A percentile compares a stretch with the other conserved stretches of the same genome.
Evolutionary conservation across 1,140 invertebrate species (phyloP).

Genomic region (Holcopasites calliopsidis): DNA sequence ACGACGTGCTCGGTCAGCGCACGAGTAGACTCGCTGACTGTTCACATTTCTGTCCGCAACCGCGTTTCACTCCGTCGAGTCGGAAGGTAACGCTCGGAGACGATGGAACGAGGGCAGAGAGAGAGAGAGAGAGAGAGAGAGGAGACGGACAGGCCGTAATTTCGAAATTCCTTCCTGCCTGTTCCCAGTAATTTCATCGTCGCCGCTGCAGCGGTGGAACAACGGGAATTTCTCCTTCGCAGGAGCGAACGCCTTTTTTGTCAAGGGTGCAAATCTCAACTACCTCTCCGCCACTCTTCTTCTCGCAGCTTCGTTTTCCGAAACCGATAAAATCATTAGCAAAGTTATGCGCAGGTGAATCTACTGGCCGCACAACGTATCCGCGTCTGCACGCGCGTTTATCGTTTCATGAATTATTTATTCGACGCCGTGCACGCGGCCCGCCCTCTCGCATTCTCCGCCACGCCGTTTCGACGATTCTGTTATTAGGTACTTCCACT

Average conservation of each 20-base stretch:
- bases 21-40: constrained; percentile 46
- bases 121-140: not conserved
- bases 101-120: too few species aligned
- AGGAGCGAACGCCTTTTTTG: not conserved
- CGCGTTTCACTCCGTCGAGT: constrained; percentile 30
- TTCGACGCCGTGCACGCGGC: constrained; percentile 27
- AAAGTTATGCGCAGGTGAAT: constrained; percentile 27
- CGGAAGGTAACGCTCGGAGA: constrained; percentile 35
- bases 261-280: too few species aligned
- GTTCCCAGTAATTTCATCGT: not conserved
- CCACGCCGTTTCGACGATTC: constrained; percentile 30
- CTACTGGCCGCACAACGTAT: constrained; percentile 15
- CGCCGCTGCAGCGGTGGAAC: not conserved
- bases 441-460: constrained; percentile 25
- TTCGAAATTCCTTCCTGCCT: constrained; percentile 18
- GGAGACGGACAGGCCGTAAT: not conserved
- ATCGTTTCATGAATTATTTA: constrained; percentile 48
- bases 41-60: constrained; percentile 33
- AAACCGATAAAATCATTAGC: not conserved
- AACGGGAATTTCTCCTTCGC: constrained; percentile 5
- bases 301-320: not conserved
- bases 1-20: constrained; percentile 39
- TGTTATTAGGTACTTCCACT: constrained; percentile 39
- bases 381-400: constrained; percentile 2
- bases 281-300: not conserved